Evolutionary conservation across 2,797 vertebrate genomes (phyloP).

Genomic region (Anas georgica): DNA sequence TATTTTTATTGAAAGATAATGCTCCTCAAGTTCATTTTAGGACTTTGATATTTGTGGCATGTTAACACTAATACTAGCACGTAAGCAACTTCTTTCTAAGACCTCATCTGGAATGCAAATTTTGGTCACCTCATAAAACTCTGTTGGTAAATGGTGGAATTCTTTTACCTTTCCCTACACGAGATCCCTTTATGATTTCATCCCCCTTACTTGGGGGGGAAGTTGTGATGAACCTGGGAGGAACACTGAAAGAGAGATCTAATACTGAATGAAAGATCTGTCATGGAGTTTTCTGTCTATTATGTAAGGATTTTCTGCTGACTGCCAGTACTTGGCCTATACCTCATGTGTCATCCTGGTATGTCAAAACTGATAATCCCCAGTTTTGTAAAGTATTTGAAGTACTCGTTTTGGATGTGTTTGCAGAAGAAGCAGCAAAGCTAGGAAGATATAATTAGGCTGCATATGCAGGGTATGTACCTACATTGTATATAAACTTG

Average conservation of each 20-base stretch:
- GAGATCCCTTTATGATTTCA: background rate
- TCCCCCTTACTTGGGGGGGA: background rate
- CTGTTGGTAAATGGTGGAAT: background rate
- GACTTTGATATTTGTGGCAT: background rate
- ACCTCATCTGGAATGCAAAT: background rate
- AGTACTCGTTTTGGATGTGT: background rate
- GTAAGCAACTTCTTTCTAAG: background rate
- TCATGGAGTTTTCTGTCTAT: background rate
- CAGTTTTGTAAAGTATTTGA: background rate
- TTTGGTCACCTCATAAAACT: background rate
- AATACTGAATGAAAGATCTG: background rate
- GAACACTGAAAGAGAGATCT: background rate
- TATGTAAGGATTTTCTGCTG: slow-evolving; percentile 17
- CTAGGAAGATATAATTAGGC: background rate
- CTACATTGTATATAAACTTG: background rate
- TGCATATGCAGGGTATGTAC: background rate
- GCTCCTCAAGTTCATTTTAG: background rate
- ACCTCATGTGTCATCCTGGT: background rate
- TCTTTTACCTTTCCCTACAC: background rate
- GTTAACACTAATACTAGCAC: background rate
- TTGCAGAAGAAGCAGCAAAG: background rate
- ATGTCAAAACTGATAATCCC: background rate
- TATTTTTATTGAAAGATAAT: background rate
- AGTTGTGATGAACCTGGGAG: background rate
- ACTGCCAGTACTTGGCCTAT: background rate